Evolutionary conservation across 2,888 invertebrate genomes (phyloP), one percentile per base, ranked within the genome.

Genomic region (Ophioninae sp.): DNA sequence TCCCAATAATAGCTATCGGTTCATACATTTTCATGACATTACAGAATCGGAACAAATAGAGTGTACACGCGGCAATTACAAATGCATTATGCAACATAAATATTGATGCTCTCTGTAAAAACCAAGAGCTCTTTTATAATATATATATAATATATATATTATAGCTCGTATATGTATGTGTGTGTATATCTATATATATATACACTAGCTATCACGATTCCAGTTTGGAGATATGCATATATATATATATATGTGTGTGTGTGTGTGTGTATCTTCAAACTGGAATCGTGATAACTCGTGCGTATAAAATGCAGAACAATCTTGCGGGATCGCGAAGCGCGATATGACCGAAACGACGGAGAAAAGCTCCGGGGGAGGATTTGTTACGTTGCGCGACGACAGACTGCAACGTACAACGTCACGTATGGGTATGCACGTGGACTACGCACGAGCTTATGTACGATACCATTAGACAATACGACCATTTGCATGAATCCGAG

Each of bases 81-180:
- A 90, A 92, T 92, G 91, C 91, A 92, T 92, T 93, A 93, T 92
- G 92, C 92, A 90, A 90, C 91, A 92, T 93, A 93, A 93, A 93
- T 93, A 93, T 93, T 92, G 92, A 93, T 93, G 92, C 89, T 91
- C 91, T 89, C 90, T 91, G 91, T 89, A 91, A 92, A 92, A 92
- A 92, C 90, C 44, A 57, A 57, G 88, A 90, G 88, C 88, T 88
- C 88, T 86, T 87, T 64, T 64, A 10, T 44, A 59, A 72, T 77
- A 65, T 21, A 59, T 59, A 56, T 44, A 23, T 6, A 39, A 64
- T 37, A 37, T 65, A 20, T 44, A 65, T 23, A 77, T 17, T 39
- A 30, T 1, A 30, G 30, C 1, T 30, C 30, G 30, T 30, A 30
- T 30, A 30, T 30, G 30, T 30, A 30, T 30, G 30, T 30, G 30